Conservation (phyloP, 2,888 invertebrate species). For the Drosophila pegasa region DNA sequence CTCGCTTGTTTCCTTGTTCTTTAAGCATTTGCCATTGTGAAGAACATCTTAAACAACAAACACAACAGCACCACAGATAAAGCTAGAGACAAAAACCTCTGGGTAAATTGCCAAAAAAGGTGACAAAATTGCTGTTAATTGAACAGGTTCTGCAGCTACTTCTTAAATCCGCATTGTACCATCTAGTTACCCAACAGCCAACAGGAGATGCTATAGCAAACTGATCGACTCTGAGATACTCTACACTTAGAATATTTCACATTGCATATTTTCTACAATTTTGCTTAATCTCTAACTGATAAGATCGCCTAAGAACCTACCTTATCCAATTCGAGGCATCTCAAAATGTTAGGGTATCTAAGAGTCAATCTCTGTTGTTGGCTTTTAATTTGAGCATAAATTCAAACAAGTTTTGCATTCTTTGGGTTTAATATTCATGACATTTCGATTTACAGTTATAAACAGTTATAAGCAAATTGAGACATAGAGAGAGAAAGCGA, state of each 20-base stretch:
- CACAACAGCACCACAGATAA: background rate
- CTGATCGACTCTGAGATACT: background rate
- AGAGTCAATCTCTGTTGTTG: background rate
- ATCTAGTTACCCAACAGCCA: background rate
- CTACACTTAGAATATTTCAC: background rate
- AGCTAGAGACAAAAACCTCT: slow-evolving; percentile 2
- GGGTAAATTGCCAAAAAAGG: slow-evolving; percentile 30
- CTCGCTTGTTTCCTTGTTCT: slow-evolving; percentile 40
- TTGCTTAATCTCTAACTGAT: background rate
- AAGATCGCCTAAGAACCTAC: too few relatives aligned
- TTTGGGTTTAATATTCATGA: background rate
- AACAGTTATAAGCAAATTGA: background rate
- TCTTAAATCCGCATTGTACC: background rate
- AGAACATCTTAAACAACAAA: slow-evolving; percentile 2
- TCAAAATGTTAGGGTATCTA: background rate
- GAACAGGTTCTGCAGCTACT: slow-evolving; percentile 46
- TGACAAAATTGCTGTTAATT: slow-evolving; percentile 49
- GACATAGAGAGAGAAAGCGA: background rate
- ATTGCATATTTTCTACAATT: background rate
- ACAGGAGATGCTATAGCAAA: too few relatives aligned
- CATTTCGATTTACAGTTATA: background rate
- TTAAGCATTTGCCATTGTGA: slow-evolving; percentile 36
- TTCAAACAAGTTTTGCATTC: slow-evolving; percentile 11
- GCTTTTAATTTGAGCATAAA: background rate
- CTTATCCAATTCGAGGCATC: background rate